phyloP scores from a whole-genome alignment of 1,140 invertebrate genomes.

The Drosophila repleta region DNA sequence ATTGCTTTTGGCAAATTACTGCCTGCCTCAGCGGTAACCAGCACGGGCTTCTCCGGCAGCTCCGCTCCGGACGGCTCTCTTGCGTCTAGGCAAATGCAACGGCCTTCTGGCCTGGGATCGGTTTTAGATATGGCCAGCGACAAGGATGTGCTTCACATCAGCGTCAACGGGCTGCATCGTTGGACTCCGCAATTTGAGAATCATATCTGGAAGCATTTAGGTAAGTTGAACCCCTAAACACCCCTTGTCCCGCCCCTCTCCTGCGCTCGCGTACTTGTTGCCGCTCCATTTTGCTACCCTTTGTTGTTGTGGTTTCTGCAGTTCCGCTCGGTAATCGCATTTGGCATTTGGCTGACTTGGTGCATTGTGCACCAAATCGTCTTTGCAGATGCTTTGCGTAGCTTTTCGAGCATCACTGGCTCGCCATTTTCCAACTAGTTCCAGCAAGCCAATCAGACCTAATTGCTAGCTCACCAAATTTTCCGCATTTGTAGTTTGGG shows the following conservation, averaged over 20 bases:
- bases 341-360: constrained; percentile 54
- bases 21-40: constrained; percentile 51
- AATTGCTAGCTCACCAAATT: constrained; percentile 11
- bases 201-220: constrained; percentile 83
- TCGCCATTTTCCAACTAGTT: background rate
- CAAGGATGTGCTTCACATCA: constrained; percentile 73
- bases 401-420: constrained; percentile 10
- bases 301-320: constrained; percentile 2
- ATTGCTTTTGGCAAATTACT: constrained; percentile 83
- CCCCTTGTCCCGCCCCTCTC: background rate
- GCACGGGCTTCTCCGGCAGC: background rate
- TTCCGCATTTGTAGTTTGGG: background rate
- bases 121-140: constrained; percentile 20
- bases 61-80: background rate
- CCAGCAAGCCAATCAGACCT: constrained; percentile 14
- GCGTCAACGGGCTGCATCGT: constrained; percentile 79
- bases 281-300: background rate
- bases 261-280: background rate
- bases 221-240: constrained; percentile 48
- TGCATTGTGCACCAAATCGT: constrained; percentile 64
- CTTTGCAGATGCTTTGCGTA: constrained; percentile 46
- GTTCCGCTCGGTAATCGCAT: constrained; percentile 62
- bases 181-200: constrained; percentile 81
- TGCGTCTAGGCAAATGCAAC: constrained; percentile 51
- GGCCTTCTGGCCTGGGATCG: constrained; percentile 31